Evolutionary conservation across 2,797 vertebrate species (phyloP), one percentile per base, ranked within the genome.

Genomic region (Spea hammondii): DNA sequence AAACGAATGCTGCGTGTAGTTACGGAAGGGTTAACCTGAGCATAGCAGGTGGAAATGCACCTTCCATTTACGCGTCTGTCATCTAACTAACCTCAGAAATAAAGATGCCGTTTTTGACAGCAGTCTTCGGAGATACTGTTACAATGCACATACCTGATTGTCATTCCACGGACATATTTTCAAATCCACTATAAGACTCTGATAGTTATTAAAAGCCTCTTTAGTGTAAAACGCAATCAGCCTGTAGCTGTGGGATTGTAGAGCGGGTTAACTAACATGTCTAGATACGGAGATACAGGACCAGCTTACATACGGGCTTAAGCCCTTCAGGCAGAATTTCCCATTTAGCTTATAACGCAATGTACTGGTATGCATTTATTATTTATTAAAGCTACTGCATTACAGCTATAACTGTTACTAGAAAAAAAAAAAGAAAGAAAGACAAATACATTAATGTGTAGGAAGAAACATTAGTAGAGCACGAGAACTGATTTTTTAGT

Each of bases 171-270:
- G n/a, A 62, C n/a, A 32, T 62, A 47, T n/a, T 49, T 67, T 6
- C 65, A 48, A 67, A 49, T 11, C 4, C 47, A 67, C n/a, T 49
- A 32, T 62, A 5, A 62, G n/a, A 62, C n/a, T 6, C 14, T 9
- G 14, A 8, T 62, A 17, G 59, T 62, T 62, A 32, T 62, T 62
- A 62, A 62, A 62, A 62, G 59, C 12, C 59, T 17, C 14, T 17
- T 62, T 62, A 62, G 14, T 62, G 32, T 62, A 17, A 17, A 62
- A 32, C 59, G 6, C 32, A 62, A 62, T 62, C 59, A 62, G 8
- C 14, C 59, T 62, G 59, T 62, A 62, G 59, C 59, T 17, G 59
- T 14, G 59, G 59, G 59, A 62, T 8, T 62, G 59, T 62, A 62
- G 32, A 62, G 59, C 32, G 59, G 4, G 59, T 62, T 62, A 62